phyloP scores from a whole-genome alignment of 2,888 invertebrate species.

The Phragmatobia fuliginosa region DNA sequence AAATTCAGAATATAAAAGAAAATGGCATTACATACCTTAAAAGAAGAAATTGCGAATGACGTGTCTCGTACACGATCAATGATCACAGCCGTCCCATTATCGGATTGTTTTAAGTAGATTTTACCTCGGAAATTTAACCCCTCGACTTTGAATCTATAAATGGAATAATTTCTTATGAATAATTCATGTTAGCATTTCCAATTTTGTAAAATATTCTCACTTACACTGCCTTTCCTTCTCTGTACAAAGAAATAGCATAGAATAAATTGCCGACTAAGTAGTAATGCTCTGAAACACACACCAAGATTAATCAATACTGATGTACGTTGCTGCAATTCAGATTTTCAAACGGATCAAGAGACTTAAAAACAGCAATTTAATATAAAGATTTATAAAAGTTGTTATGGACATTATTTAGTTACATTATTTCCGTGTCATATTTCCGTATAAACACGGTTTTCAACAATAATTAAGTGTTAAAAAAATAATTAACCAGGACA shows the following conservation, averaged over 20 bases:
- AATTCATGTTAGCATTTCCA: background rate
- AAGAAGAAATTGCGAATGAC: constrained; percentile 24
- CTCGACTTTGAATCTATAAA: constrained; percentile 10
- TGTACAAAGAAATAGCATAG: constrained; percentile 40
- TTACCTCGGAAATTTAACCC: constrained; percentile 12
- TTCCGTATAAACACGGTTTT: too few relatives aligned
- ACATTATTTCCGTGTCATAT: too few relatives aligned
- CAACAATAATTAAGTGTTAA: too few relatives aligned
- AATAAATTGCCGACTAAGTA: constrained; percentile 33
- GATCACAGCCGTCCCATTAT: constrained; percentile 23
- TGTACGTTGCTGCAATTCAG: background rate
- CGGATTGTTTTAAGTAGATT: constrained; percentile 24
- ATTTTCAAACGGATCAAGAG: too few relatives aligned
- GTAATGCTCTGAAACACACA: constrained; percentile 24
- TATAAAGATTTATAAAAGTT: too few relatives aligned
- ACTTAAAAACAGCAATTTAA: too few relatives aligned
- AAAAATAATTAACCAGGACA: too few relatives aligned
- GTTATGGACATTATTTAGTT: too few relatives aligned
- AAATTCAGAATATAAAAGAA: background rate
- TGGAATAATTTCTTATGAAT: background rate
- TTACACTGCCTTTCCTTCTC: constrained; percentile 37
- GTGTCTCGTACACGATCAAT: constrained; percentile 23
- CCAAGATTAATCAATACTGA: background rate
- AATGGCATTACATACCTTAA: background rate
- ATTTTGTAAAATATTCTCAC: background rate